Conservation (phyloP, 2,113 vertebrate genomes). For the Hyperoodon ampullatus region DNA sequence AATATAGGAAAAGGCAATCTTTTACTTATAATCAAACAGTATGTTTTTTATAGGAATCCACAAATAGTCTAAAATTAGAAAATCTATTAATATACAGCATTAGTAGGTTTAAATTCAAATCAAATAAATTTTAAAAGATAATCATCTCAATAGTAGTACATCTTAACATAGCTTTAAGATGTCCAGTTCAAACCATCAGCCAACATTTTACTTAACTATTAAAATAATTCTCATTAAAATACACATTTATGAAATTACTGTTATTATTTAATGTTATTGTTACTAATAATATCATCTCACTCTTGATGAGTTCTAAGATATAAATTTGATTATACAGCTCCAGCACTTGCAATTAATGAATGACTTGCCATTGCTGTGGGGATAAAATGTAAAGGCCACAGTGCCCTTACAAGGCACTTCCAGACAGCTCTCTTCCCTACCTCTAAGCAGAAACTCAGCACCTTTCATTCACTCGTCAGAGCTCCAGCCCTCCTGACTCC, state of each 20-base stretch:
- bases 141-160: background rate
- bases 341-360: background rate
- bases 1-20: background rate
- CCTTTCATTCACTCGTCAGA: background rate
- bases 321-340: background rate
- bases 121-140: constrained; percentile 44
- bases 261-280: background rate
- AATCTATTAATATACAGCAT: background rate
- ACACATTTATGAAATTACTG: background rate
- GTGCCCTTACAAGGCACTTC: background rate
- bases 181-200: background rate
- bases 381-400: too few species aligned
- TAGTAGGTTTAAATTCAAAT: background rate
- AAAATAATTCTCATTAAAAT: constrained; percentile 8
- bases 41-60: background rate
- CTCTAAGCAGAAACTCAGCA: background rate
- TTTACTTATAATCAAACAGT: background rate
- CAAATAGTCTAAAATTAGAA: constrained; percentile 30
- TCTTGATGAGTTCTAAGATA: background rate
- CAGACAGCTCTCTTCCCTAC: rapidly evolving
- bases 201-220: constrained; percentile 45
- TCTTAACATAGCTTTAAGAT: background rate
- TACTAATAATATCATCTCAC: background rate
- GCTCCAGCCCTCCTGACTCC: background rate
- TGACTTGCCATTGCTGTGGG: background rate